Conservation (phyloP, 2,888 invertebrate genomes). For the Osmoderma eremita region DNA sequence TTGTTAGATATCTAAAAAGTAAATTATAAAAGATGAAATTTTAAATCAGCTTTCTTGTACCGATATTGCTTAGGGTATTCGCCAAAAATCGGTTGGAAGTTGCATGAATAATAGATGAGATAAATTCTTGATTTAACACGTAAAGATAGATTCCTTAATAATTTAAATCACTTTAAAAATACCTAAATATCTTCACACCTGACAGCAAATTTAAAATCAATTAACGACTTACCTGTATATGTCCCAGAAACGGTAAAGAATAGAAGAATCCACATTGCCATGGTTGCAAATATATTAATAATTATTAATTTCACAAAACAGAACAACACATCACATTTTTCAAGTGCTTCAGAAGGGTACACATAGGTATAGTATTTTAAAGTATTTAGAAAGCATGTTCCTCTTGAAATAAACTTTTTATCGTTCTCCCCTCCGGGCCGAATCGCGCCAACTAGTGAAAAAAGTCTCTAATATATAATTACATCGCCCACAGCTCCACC, state of each 20-base stretch:
- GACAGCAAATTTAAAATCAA: no score
- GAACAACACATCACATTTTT: conserved; percentile 48
- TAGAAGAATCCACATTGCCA: conserved; percentile 50
- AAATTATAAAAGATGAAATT: no score
- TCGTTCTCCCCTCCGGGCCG: background rate
- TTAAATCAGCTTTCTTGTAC: no score
- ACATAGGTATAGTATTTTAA: conserved; percentile 1
- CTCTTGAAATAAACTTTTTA: conserved; percentile 35
- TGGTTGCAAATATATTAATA: conserved; percentile 44
- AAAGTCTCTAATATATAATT: conserved; percentile 22
- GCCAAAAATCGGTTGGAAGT: no score
- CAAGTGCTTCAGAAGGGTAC: conserved; percentile 7
- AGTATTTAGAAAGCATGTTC: conserved; percentile 25
- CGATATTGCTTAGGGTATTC: no score
- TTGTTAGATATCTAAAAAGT: no score
- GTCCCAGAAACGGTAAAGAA: conserved; percentile 47
- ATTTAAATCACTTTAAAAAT: no score
- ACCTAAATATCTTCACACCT: no score
- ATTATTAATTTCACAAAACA: conserved; percentile 26
- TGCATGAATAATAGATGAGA: no score
- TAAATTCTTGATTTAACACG: no score
- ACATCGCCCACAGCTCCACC: conserved; percentile 9
- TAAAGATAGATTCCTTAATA: no score
- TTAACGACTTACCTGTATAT: conserved; percentile 46
- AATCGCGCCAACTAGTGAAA: background rate